Evolutionary conservation across 2,797 vertebrate species (phyloP).

Genomic region (Onychomys torridus): DNA sequence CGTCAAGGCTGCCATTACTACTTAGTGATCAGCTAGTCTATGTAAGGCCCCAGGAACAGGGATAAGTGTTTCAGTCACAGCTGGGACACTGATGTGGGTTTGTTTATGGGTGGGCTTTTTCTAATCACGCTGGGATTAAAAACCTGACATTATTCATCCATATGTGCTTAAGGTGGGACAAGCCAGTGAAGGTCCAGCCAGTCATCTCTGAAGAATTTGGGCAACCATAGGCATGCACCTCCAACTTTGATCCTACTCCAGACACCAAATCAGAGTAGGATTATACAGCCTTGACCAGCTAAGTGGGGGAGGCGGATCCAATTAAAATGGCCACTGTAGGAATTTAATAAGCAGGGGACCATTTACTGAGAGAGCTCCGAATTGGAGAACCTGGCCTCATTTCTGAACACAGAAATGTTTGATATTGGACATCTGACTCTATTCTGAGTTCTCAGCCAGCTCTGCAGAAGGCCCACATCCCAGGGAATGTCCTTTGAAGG

Average conservation of each 20-base stretch:
- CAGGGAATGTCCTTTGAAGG: slow-evolving; percentile 70
- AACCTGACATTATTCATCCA: neutral
- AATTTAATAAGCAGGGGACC: slow-evolving; percentile 46
- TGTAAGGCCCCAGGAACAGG: neutral
- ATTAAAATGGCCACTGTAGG: slow-evolving; percentile 27
- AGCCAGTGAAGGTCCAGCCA: fast-evolving
- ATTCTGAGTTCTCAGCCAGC: slow-evolving; percentile 47
- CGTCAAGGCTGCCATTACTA: neutral
- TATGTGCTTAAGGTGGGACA: neutral
- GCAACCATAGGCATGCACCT: neutral
- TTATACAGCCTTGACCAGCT: neutral
- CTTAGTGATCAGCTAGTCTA: neutral
- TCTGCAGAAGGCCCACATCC: neutral
- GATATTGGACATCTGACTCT: slow-evolving; percentile 66
- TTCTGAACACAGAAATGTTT: slow-evolving; percentile 58
- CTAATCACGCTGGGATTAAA: neutral
- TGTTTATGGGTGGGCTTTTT: neutral
- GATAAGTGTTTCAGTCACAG: neutral
- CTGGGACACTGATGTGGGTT: neutral
- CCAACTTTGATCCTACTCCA: neutral
- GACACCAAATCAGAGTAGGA: neutral
- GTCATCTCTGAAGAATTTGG: neutral
- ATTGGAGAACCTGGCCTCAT: slow-evolving; percentile 46
- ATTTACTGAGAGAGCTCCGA: slow-evolving; percentile 20
- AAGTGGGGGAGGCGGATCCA: slow-evolving; percentile 61